These are phyloP conservation scores for Chondrilla cf. caribensis DNA, from an alignment of 37 sponge, comb jelly and placozoan genomes.

Conservation along the genomic window DNA sequence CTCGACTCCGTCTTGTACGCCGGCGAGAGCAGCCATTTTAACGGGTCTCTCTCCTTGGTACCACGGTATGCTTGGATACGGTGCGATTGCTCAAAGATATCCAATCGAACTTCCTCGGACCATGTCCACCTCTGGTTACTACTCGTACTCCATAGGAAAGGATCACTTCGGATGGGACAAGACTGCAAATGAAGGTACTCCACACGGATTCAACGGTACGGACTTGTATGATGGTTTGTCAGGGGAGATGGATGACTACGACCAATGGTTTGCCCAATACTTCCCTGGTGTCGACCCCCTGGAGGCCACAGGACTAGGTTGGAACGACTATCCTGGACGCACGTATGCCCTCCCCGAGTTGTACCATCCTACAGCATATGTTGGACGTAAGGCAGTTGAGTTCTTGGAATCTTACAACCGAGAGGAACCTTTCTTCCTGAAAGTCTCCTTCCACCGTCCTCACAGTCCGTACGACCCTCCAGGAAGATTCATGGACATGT, in stretches of 20 bases:
- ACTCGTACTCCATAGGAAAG: slow-evolving; percentile 57
- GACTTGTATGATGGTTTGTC: slow-evolving; percentile 63
- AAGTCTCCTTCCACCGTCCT: slow-evolving; percentile 74
- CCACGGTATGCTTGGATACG: slow-evolving; percentile 71
- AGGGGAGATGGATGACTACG: slow-evolving; percentile 63
- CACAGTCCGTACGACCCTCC: slow-evolving; percentile 82
- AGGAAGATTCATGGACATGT: slow-evolving; percentile 41
- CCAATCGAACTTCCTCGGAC: slow-evolving; percentile 48
- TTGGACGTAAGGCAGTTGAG: slow-evolving; percentile 53
- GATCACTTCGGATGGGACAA: slow-evolving; percentile 77
- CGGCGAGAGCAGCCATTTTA: slow-evolving; percentile 65
- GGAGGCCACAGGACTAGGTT: slow-evolving; percentile 55
- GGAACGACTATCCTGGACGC: slow-evolving; percentile 62
- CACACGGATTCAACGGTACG: slow-evolving; percentile 57
- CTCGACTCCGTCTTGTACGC: slow-evolving; percentile 72
- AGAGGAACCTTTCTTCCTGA: slow-evolving; percentile 52
- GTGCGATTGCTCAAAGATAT: slow-evolving; percentile 37
- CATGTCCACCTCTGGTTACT: slow-evolving; percentile 40
- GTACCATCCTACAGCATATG: slow-evolving; percentile 72
- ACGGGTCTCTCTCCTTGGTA: slow-evolving; percentile 76
- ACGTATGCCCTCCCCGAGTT: slow-evolving; percentile 61
- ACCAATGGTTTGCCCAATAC: slow-evolving; percentile 46
- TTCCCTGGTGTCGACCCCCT: slow-evolving; percentile 60
- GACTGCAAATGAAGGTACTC: slow-evolving; percentile 33
- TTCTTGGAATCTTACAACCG: slow-evolving; percentile 44